phyloP scores from a whole-genome alignment of 2,888 invertebrate genomes.

The Charanyca ferruginea region DNA sequence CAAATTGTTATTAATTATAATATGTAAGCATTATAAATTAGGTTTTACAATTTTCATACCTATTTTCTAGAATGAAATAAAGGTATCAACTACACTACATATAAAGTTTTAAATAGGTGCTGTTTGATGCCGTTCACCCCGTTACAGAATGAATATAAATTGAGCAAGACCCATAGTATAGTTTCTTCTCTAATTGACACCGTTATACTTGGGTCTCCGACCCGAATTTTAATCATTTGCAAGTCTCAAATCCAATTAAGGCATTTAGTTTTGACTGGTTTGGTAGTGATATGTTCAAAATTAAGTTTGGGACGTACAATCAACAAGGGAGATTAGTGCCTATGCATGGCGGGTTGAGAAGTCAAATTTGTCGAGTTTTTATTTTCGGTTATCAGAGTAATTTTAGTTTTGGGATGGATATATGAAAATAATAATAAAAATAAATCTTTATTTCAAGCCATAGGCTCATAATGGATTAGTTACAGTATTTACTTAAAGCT shows the following conservation, averaged over 20 bases:
- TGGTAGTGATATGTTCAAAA: slow-evolving; percentile 27
- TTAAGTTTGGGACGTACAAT: slow-evolving; percentile 8
- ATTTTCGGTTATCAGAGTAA: background rate
- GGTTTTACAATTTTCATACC: background rate
- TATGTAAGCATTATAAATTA: background rate
- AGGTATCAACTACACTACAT: background rate
- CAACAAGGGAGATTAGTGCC: background rate
- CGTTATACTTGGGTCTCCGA: slow-evolving; percentile 19
- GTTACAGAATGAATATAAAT: slow-evolving; percentile 29
- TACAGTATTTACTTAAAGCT: too few relatives aligned
- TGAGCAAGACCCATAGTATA: slow-evolving; percentile 16
- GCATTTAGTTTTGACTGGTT: slow-evolving; percentile 22
- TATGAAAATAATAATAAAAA: too few relatives aligned
- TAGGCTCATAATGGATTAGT: too few relatives aligned
- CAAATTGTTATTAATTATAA: background rate
- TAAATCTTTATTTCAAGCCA: too few relatives aligned
- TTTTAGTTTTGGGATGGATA: background rate
- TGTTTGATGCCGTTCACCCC: background rate
- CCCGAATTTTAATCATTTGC: slow-evolving; percentile 48
- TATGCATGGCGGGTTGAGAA: background rate
- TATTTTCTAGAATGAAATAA: background rate
- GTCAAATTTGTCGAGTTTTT: background rate
- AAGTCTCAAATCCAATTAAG: slow-evolving; percentile 45
- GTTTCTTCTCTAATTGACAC: slow-evolving; percentile 42
- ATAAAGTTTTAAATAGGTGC: background rate